Base-by-base conservation (phyloP, 2,797 vertebrate species). In the Petrocephalus schoutedeni region DNA sequence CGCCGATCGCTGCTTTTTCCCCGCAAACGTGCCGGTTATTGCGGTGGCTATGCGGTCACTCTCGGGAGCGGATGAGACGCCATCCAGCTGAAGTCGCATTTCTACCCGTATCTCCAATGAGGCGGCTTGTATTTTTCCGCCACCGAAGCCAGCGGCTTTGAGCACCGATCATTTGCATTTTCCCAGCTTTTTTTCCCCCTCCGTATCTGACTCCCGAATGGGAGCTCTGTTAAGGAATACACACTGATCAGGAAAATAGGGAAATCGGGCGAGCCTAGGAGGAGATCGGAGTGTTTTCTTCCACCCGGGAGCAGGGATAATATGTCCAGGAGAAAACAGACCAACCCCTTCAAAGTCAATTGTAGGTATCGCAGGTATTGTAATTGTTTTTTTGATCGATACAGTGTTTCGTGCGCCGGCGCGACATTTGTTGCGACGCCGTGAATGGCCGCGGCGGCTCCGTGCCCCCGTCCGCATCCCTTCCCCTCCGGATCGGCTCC, bases 321-420 rank as follows among this genome's bases (percentile, higher is more conserved):
- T 97, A 99, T 99, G 98, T 99, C 98, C 96, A 98, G 97, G 93
- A 96, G 98, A 94, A 99, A 99, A 98, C 98, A 99, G 95, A 98
- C 97, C 94, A 98, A 97, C 96, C 98, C 98, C 94, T 98, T 99
- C 96, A 99, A 98, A 98, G 98, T 99, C 96, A 95, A 97, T 96
- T 99, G 98, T 99, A 97, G 97, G 98, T 99, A 98, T 92, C 91
- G 23, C 90, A 94, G 93, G 91, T 95, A 93, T 93, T 92, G 90
- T 92, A 91, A 86, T 80, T 90, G 89, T 61, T 87, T 90, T 91
- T 91, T 90, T 64, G 91, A 87, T 67, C 88, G 16, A 87, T 89
- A 59, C 85, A 64, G 36, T 77, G 71, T 87, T 49, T 28, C 7
- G 49, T 86, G 21, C 51, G 54, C 12, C 10, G 80, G 51, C 45